Evolutionary conservation across 2,113 vertebrate species (phyloP).

Genomic region (Petaurus breviceps): DNA sequence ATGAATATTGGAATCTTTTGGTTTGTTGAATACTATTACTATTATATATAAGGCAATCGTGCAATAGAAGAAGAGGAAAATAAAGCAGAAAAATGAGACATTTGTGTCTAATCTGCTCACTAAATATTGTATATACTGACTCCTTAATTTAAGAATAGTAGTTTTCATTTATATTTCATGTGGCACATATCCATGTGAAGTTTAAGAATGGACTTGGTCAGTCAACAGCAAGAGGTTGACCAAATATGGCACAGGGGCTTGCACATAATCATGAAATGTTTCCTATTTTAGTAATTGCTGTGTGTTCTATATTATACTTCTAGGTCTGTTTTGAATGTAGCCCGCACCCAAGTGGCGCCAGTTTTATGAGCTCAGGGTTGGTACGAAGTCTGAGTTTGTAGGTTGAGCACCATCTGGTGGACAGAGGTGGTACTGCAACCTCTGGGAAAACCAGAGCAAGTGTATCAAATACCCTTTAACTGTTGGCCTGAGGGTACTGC

Average conservation of each 20-base stretch:
- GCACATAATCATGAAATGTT: neutral
- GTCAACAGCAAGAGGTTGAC: neutral
- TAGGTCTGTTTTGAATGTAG: neutral
- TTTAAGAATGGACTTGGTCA: neutral
- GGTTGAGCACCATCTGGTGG: neutral
- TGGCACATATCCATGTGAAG: neutral
- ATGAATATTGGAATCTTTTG: neutral
- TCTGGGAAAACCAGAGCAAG: neutral
- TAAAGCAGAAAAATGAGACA: neutral
- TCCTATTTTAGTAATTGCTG: neutral
- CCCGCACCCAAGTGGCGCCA: neutral
- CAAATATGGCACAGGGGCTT: neutral
- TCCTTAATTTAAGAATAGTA: neutral
- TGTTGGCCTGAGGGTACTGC: neutral
- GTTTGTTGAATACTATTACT: neutral
- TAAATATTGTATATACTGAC: neutral
- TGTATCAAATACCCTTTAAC: neutral
- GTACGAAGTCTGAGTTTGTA: neutral
- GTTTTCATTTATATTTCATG: neutral
- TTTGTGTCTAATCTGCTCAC: neutral
- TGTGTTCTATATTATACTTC: neutral
- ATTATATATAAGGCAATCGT: neutral
- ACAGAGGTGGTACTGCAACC: neutral
- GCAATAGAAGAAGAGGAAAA: neutral
- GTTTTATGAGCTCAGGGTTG: neutral